Base-by-base conservation (phyloP, 2,797 vertebrate species). In the Furcifer pardalis region DNA sequence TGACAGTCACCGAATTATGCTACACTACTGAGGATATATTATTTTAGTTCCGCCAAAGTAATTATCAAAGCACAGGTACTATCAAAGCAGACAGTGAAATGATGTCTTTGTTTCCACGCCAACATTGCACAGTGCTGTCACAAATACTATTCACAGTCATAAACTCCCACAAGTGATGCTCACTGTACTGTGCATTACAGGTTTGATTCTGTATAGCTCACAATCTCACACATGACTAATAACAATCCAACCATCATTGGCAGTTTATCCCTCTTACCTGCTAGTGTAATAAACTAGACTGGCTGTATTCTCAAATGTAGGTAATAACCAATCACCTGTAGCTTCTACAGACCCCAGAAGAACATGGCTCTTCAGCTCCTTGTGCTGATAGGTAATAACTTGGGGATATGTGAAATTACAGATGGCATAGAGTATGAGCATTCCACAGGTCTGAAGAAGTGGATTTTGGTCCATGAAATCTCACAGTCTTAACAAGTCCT, bases 171-270 rank as follows among this genome's bases (percentile, higher is more conserved):
- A 71, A 82, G 84, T 69, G 92, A 77, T 90, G 79, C 63, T 87
- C 76, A 71, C 76, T 90, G 84, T 81, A 79, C 79, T 88, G 73
- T 83, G 87, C 90, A 92, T 88, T 91, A 90, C 72, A 86, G 82
- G 83, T 84, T 81, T 74, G 32, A 86, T 88, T 94, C 84, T 89
- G 88, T 83, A 2, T 79, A 86, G 13, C 65, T 85, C 85, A 62
- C 90, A 77, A 83, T 75, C 86, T 91, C 92, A 91, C 82, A 84
- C 80, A 86, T 91, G 85, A 82, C 87, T 88, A 81, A 88, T 84
- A 89, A 73, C 84, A 78, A 88, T 77, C 81, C 80, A 87, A 60
- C 89, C 0, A 0, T 6, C 72, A 78, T 74, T 86, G 86, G 60
- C 86, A 90, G 21, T 82, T 3, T 82, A 83, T 68, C 81, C 85